These are phyloP conservation scores for Papilio gigon DNA, from an alignment of 2,888 invertebrate species.

Conservation along the genomic window DNA sequence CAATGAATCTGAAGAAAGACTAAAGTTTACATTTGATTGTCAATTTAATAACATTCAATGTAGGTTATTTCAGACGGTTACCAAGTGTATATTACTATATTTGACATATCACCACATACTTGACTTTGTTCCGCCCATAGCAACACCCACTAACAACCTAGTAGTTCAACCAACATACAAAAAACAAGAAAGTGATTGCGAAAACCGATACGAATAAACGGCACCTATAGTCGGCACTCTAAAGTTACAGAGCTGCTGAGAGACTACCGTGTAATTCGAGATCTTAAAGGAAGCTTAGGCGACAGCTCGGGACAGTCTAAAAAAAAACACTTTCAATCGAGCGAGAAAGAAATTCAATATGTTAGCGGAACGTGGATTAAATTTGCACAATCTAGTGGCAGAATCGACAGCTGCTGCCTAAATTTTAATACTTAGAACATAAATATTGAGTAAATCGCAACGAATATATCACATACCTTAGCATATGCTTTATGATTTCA, in stretches of 20 bases:
- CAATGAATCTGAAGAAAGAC: no score
- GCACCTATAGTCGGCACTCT: slow-evolving; percentile 62
- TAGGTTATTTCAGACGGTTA: background rate
- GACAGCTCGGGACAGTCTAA: slow-evolving; percentile 71
- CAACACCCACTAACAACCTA: slow-evolving; percentile 66
- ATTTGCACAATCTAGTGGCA: slow-evolving; percentile 76
- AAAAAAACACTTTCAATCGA: slow-evolving; percentile 75
- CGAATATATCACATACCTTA: slow-evolving; percentile 60
- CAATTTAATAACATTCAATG: background rate
- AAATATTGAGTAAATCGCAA: slow-evolving; percentile 57
- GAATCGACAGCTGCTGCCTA: slow-evolving; percentile 76
- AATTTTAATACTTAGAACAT: slow-evolving; percentile 54
- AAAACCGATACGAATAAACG: slow-evolving; percentile 66
- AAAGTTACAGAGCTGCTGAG: slow-evolving; percentile 70
- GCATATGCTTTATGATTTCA: slow-evolving; percentile 53
- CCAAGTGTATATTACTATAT: slow-evolving; percentile 20
- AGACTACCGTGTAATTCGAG: slow-evolving; percentile 79
- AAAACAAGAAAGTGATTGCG: slow-evolving; percentile 55
- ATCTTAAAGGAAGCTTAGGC: slow-evolving; percentile 73
- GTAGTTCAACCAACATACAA: slow-evolving; percentile 50
- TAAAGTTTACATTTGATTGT: background rate
- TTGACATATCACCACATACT: slow-evolving; percentile 55
- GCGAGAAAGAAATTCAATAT: slow-evolving; percentile 79
- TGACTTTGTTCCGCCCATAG: slow-evolving; percentile 66
- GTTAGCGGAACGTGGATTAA: slow-evolving; percentile 74